Percentiles rank a stretch among this genome's conserved stretches.
Evolutionary conservation across 2,797 vertebrate species (phyloP).

Genomic region (Psittacula echo): DNA sequence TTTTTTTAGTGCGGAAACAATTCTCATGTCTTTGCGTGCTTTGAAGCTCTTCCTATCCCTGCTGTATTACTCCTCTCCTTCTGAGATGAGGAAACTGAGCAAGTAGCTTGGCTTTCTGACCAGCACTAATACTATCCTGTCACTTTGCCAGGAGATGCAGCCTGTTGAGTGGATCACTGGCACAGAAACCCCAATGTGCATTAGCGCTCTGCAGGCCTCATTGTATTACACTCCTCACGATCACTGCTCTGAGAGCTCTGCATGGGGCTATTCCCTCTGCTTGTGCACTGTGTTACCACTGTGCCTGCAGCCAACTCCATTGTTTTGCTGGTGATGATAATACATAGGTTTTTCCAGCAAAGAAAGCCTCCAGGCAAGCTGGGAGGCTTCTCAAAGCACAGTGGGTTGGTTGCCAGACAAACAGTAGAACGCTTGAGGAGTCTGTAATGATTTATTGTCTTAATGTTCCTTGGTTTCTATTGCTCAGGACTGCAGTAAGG

Average conservation of each 20-base stretch:
- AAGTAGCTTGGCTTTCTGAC: conserved; percentile 24
- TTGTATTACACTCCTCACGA: neutral
- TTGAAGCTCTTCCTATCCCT: neutral
- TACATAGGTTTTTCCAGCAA: neutral
- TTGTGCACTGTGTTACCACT: neutral
- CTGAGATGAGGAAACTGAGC: neutral
- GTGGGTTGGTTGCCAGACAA: neutral
- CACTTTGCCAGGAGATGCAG: conserved; percentile 14
- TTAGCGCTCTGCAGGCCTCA: neutral
- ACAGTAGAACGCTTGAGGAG: neutral
- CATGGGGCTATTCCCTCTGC: neutral
- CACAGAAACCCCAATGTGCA: neutral
- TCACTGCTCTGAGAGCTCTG: neutral
- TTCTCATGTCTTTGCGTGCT: neutral
- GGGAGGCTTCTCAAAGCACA: conserved; percentile 17
- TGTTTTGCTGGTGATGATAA: conserved; percentile 37
- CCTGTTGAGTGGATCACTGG: conserved; percentile 22
- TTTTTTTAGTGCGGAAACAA: neutral
- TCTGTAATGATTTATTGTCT: neutral
- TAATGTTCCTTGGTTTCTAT: neutral
- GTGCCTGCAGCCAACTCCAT: neutral
- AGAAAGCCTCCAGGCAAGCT: conserved; percentile 4
- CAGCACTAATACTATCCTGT: neutral
- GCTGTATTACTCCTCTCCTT: neutral
- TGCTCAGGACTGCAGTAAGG: neutral